Percentiles rank a stretch among this genome's conserved stretches.
Evolutionary conservation across 2,888 invertebrate species (phyloP).

Genomic region (Synanthedon tipuliformis): DNA sequence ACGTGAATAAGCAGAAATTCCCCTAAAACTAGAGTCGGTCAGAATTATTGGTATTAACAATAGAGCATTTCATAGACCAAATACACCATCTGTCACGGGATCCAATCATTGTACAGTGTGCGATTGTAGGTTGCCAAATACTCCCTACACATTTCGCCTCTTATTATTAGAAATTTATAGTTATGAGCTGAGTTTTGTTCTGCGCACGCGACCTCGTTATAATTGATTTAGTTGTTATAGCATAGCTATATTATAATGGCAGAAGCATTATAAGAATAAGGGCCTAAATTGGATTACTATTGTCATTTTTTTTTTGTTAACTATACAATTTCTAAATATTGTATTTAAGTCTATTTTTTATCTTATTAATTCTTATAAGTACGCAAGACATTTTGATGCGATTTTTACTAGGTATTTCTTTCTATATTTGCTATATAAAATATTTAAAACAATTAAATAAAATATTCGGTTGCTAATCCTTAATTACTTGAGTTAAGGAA

Average conservation of each 20-base stretch:
- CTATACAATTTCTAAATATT: too few species aligned
- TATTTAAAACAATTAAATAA: too few species aligned
- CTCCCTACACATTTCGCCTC: slow-evolving; percentile 29
- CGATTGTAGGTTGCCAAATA: slow-evolving; percentile 40
- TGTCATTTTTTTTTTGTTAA: too few species aligned
- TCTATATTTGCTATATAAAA: too few species aligned
- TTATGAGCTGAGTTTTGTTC: slow-evolving; percentile 31
- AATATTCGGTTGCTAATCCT: too few species aligned
- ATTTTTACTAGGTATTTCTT: too few species aligned
- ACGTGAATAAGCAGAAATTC: slow-evolving; percentile 53
- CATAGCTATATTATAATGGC: slow-evolving; percentile 8
- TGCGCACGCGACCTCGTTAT: slow-evolving; percentile 30
- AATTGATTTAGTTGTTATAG: slow-evolving; percentile 51
- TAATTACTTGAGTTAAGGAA: too few species aligned
- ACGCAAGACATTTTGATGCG: too few species aligned
- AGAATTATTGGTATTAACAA: slow-evolving; percentile 43
- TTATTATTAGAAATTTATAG: slow-evolving; percentile 37
- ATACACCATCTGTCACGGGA: slow-evolving; percentile 58
- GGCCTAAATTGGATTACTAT: too few species aligned
- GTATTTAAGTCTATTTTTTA: too few species aligned
- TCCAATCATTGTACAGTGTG: slow-evolving; percentile 42
- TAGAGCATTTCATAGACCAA: slow-evolving; percentile 39
- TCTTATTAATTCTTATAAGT: too few species aligned
- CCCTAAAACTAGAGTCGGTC: slow-evolving; percentile 43
- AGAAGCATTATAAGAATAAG: too few species aligned